Conservation (phyloP, 2,113 vertebrate genomes). For the Sinocyclocheilus rhinocerous region DNA sequence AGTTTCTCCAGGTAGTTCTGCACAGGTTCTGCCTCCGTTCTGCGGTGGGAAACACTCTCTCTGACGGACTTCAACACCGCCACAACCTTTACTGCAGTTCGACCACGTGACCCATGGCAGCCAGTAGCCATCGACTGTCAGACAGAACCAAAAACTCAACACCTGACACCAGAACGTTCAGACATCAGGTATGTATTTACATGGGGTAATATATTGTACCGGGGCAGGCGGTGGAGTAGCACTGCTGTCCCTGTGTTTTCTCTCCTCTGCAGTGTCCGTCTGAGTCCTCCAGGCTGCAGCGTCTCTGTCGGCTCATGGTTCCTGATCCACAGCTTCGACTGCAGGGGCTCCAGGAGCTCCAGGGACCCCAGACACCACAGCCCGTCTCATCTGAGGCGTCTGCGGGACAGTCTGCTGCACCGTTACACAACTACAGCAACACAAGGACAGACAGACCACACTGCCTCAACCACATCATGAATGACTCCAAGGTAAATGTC, state of each 20-base stretch:
- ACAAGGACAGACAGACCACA: neutral
- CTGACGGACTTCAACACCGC: conserved; percentile 74
- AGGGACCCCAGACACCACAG: conserved; percentile 81
- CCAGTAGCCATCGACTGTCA: conserved; percentile 83
- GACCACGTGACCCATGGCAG: conserved; percentile 83
- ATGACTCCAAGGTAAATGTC: too few relatives aligned
- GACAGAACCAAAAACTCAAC: neutral
- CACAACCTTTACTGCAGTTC: conserved; percentile 78
- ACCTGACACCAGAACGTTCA: neutral
- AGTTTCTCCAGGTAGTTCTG: conserved; percentile 64
- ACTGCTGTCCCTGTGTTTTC: conserved; percentile 74
- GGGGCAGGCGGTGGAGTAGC: conserved; percentile 82
- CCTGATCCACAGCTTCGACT: conserved; percentile 80
- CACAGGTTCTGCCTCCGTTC: conserved; percentile 80
- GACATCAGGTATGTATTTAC: neutral
- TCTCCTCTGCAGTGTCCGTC: conserved; percentile 77
- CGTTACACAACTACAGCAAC: conserved; percentile 80
- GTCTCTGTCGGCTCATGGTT: conserved; percentile 68
- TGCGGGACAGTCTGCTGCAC: conserved; percentile 76
- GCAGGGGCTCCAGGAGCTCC: conserved; percentile 83
- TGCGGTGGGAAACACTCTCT: conserved; percentile 78
- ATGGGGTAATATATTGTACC: conserved; percentile 59
- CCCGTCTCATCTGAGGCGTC: conserved; percentile 73
- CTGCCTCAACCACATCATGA: neutral
- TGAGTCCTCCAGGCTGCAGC: conserved; percentile 66